Base-by-base conservation (phyloP, 2,113 vertebrate genomes). In the Xenopus laevis region DNA sequence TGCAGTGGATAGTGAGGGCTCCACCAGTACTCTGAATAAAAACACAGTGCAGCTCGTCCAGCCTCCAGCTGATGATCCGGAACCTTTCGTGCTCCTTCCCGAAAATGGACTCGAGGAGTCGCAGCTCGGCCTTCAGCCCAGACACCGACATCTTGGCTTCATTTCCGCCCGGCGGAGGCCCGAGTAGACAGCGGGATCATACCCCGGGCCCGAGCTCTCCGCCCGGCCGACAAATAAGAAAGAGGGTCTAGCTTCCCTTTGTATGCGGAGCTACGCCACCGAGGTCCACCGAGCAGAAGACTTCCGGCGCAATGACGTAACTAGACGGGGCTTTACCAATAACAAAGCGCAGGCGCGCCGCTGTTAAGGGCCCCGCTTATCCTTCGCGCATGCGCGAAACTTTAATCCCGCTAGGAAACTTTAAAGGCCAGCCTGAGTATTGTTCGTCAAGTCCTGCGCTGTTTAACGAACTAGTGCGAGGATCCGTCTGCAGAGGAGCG, bases 71-170 rank as follows among this genome's bases (percentile, higher is more conserved):
- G 82, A 97, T 92, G 82, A 98, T 95, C 85, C 96, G 92, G 86
- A 98, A 97, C 20, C 94, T 92, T 86, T 98, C 95, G 92, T 98
- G 96, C 82, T 94, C 95, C 82, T 93, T 92, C 81, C 95, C 93
- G 88, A 98, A 98, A 87, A 98, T 96, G 84, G 96, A 98, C 89
- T 95, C 95, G 85, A 98, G 88, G 91, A 98, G 95, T 93, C 95
- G 94, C 89, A 98, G 90, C 87, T 98, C 96, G 91, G 95, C 94
- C 94, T 96, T 98, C 86, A 98, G 95, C 92, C 94, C 95, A 88
- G 95, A 93, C 87, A 95, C 94, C 87, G 95, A 96, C 95, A 96
- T 97, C 94, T 93, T 95, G 92, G 91, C 86, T 88, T 92, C 95
- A 91, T 91, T 87, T 85, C 89, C 87, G 63, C 78, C 79, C 81